These are phyloP conservation scores for Erythrocercus mccallii DNA, from an alignment of 2,113 vertebrate species.

Conservation along the genomic window DNA sequence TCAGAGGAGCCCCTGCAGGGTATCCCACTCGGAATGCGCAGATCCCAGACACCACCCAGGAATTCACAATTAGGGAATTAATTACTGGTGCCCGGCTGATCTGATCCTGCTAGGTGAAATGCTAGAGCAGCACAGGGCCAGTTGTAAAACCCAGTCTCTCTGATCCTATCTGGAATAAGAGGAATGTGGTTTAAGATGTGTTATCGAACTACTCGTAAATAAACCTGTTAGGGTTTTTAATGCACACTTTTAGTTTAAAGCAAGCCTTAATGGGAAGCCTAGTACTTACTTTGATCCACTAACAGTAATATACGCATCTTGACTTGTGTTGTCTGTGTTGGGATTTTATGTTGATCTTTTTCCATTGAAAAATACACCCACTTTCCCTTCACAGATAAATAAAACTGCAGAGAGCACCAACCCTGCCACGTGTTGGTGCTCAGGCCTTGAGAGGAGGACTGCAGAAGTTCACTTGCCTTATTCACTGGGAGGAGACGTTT, in stretches of 20 bases:
- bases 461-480: not conserved
- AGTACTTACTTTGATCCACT: not conserved
- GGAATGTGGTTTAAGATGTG: not conserved
- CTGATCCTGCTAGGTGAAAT: not conserved
- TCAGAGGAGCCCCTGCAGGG: not conserved
- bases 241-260: not conserved
- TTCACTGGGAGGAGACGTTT: not conserved
- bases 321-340: not conserved
- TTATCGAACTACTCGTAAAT: not conserved
- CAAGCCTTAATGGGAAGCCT: not conserved
- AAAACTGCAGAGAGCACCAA: not conserved
- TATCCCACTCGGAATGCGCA: not conserved
- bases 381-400: not conserved
- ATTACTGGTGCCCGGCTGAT: not conserved
- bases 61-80: not conserved
- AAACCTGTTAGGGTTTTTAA: not conserved
- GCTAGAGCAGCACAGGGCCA: not conserved
- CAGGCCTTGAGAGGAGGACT: not conserved
- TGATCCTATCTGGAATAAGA: not conserved
- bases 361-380: not conserved
- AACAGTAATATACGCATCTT: not conserved
- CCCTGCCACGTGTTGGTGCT: rapidly evolving
- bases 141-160: not conserved
- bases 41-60: not conserved
- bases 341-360: not conserved